Percentiles rank a stretch among this genome's conserved stretches.
These are phyloP conservation scores for Poeciliopsis retropinna DNA, from an alignment of 2,113 vertebrate species.

Conservation along the genomic window DNA sequence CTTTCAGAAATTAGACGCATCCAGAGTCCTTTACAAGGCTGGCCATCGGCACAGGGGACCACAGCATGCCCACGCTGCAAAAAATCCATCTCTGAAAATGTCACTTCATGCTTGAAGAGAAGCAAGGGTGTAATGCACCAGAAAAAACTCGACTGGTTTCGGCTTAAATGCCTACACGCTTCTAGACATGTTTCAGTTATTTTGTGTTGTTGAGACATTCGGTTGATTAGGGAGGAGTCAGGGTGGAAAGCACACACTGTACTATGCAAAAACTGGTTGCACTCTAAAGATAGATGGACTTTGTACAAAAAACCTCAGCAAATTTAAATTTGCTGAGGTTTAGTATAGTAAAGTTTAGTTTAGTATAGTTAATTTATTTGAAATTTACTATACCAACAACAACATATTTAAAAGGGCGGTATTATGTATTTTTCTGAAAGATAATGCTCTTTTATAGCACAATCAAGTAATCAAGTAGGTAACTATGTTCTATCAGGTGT, in stretches of 20 bases:
- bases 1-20: conserved; percentile 61
- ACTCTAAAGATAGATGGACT: background rate
- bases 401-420: background rate
- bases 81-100: conserved; percentile 74
- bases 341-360: no score
- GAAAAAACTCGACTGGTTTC: conserved; percentile 42
- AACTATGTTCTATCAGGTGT: no score
- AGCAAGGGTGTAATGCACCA: conserved; percentile 55
- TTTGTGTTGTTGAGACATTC: conserved; percentile 39
- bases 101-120: conserved; percentile 75
- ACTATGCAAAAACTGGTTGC: conserved; percentile 12
- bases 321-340: no score
- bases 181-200: conserved; percentile 46
- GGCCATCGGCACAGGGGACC: conserved; percentile 61
- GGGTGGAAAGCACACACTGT: background rate
- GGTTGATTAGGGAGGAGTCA: conserved; percentile 17
- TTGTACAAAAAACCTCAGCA: background rate
- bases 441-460: no score
- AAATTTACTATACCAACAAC: background rate
- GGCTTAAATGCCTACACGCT: conserved; percentile 69
- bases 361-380: background rate
- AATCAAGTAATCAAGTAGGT: no score
- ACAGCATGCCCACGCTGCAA: conserved; percentile 62
- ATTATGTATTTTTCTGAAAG: no score
- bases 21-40: conserved; percentile 53